Conservation (phyloP, 2,113 vertebrate species). For the Ciconia stormi region DNA sequence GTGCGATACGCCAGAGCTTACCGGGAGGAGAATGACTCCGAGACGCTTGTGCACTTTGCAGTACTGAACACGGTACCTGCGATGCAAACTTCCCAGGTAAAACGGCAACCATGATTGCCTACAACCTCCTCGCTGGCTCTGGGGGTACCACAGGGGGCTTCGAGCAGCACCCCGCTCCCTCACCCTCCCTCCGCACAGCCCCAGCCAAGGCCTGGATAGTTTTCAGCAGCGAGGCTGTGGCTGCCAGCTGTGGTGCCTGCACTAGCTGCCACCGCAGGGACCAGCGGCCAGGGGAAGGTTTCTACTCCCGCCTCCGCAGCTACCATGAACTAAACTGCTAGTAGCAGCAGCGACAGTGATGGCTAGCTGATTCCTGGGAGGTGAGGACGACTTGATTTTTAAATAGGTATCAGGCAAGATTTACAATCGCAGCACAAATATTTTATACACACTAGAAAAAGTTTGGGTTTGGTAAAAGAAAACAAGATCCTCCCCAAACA, state of each 20-base stretch:
- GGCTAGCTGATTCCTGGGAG: neutral
- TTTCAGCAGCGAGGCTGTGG: neutral
- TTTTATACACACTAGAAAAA: rapidly evolving
- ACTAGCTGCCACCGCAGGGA: neutral
- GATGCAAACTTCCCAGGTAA: neutral
- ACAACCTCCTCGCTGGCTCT: neutral
- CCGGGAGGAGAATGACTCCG: rapidly evolving
- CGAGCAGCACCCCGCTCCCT: neutral
- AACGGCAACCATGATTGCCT: rapidly evolving
- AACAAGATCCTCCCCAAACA: neutral
- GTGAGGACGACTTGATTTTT: neutral
- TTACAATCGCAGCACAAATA: rapidly evolving
- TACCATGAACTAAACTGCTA: no score
- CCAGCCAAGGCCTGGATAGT: no score
- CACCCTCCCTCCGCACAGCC: no score
- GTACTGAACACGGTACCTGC: rapidly evolving
- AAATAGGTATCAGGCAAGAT: neutral
- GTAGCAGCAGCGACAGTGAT: rapidly evolving
- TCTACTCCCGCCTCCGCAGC: neutral
- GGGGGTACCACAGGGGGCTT: neutral
- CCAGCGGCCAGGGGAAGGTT: neutral
- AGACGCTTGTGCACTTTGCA: neutral
- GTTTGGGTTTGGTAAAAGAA: neutral
- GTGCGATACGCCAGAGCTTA: rapidly evolving
- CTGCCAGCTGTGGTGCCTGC: neutral